Percentiles rank a stretch among this genome's conserved stretches.
phyloP scores from a whole-genome alignment of 2,113 vertebrate genomes.

The Brienomyrus brachyistius region DNA sequence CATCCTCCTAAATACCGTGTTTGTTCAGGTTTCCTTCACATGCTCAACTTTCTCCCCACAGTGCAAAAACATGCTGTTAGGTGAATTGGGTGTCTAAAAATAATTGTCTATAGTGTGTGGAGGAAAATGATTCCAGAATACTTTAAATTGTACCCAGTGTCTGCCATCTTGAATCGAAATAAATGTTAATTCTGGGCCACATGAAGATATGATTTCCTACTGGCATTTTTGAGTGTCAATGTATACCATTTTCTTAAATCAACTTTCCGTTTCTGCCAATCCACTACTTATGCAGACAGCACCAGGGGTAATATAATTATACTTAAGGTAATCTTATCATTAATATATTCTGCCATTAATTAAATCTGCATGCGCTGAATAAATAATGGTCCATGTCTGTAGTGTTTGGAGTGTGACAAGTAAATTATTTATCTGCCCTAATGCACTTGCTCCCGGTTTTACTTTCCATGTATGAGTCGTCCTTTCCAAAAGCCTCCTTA shows the following conservation, averaged over 20 bases:
- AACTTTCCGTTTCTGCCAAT: constrained; percentile 25
- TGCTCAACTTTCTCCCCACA: background rate
- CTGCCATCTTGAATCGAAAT: background rate
- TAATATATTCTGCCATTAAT: constrained; percentile 52
- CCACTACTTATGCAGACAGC: background rate
- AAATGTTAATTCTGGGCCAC: background rate
- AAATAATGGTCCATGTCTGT: constrained; percentile 47
- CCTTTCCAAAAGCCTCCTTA: background rate
- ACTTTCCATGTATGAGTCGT: background rate
- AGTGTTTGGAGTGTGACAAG: constrained; percentile 37
- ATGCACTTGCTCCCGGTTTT: constrained; percentile 30
- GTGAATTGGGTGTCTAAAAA: background rate
- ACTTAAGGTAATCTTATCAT: constrained; percentile 53
- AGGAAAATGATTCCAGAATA: background rate
- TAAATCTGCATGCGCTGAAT: constrained; percentile 50
- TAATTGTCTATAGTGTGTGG: background rate
- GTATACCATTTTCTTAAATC: background rate
- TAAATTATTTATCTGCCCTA: constrained; percentile 53
- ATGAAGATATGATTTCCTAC: background rate
- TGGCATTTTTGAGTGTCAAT: background rate
- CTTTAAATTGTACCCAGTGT: background rate
- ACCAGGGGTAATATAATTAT: constrained; percentile 10
- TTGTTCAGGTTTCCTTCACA: background rate
- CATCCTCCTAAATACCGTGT: background rate
- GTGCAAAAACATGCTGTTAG: background rate